Conservation (phyloP, 2,797 vertebrate species). For the Sebastes iracundus region DNA sequence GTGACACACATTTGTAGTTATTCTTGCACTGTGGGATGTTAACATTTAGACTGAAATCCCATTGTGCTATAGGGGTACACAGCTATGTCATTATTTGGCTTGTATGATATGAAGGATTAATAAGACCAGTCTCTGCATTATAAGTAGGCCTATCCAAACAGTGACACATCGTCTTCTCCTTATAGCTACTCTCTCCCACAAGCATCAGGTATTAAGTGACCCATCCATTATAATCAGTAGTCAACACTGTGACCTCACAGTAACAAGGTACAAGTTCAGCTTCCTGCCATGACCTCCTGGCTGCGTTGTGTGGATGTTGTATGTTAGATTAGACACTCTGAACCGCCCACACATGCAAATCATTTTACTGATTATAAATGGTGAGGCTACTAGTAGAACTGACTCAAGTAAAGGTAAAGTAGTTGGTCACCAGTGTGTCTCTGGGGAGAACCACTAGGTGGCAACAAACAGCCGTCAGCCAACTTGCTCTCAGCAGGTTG, state of each 20-base stretch:
- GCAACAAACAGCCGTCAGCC: slow-evolving; percentile 10
- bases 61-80: not conserved
- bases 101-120: too few relatives aligned
- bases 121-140: too few relatives aligned
- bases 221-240: not conserved
- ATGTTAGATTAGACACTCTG: not conserved
- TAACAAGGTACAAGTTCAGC: not conserved
- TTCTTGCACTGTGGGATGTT: not conserved
- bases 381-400: not conserved
- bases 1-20: not conserved
- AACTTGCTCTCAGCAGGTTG: not conserved
- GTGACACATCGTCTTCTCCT: not conserved
- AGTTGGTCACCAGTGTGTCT: not conserved
- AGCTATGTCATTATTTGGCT: not conserved
- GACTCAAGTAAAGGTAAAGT: not conserved
- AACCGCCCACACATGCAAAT: not conserved
- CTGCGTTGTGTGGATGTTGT: not conserved
- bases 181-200: not conserved
- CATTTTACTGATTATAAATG: not conserved
- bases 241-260: not conserved
- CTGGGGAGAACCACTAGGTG: slow-evolving; percentile 23
- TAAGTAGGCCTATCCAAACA: too few relatives aligned
- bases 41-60: not conserved
- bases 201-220: not conserved
- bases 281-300: not conserved